These are phyloP conservation scores for Cenopis cana DNA, from an alignment of 2,888 invertebrate genomes.

Conservation along the genomic window DNA sequence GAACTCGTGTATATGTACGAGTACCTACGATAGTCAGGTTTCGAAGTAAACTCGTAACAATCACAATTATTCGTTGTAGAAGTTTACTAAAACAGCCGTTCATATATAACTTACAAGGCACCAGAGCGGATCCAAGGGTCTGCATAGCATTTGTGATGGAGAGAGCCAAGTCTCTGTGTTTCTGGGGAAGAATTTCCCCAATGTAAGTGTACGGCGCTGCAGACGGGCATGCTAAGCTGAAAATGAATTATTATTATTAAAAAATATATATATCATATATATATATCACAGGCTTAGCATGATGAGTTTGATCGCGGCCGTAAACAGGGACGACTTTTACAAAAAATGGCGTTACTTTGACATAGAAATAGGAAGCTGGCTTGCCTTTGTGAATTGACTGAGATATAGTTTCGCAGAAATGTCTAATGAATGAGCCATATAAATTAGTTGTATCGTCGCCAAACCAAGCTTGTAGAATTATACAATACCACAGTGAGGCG, in stretches of 20 bases:
- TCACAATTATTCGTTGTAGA: too few relatives aligned
- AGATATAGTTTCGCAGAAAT: neutral
- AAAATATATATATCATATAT: too few relatives aligned
- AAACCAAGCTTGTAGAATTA: neutral
- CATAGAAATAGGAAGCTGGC: neutral
- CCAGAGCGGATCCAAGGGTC: conserved; percentile 69
- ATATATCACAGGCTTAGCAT: neutral
- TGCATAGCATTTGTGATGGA: conserved; percentile 76
- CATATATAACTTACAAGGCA: conserved; percentile 68
- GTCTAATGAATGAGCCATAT: neutral
- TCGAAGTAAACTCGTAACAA: too few relatives aligned
- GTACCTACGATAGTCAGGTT: too few relatives aligned
- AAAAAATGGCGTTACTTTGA: neutral
- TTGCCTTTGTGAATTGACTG: neutral
- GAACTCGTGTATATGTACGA: too few relatives aligned
- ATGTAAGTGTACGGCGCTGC: conserved; percentile 77
- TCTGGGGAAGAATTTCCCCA: conserved; percentile 74
- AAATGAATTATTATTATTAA: conserved; percentile 39
- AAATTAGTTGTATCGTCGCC: neutral
- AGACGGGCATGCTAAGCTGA: conserved; percentile 76
- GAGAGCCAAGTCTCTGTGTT: conserved; percentile 70
- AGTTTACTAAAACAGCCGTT: neutral
- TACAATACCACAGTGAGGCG: conserved; percentile 72
- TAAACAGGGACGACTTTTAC: neutral
- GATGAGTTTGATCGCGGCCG: neutral